Evolutionary conservation across 2,888 invertebrate genomes (phyloP).

Genomic region (Mayetiola destructor): DNA sequence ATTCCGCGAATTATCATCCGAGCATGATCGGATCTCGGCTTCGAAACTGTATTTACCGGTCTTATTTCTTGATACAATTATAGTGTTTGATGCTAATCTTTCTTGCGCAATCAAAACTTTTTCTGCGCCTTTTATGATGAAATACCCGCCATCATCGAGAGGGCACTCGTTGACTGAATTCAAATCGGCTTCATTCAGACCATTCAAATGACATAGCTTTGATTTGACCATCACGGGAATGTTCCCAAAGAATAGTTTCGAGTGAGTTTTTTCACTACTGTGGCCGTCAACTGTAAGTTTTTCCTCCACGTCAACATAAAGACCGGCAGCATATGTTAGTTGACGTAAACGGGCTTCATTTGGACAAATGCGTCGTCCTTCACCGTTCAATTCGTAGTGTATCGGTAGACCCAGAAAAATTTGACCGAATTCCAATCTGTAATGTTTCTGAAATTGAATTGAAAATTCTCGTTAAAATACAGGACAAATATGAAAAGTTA

Average conservation of each 20-base stretch:
- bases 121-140: constrained; percentile 98
- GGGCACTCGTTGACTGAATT: constrained; percentile 99
- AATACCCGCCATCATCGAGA: constrained; percentile 97
- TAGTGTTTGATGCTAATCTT: constrained; percentile 99
- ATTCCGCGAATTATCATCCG: constrained; percentile 86
- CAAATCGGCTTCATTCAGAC: constrained; percentile 94
- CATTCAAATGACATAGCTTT: constrained; percentile 87
- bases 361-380: constrained; percentile 99
- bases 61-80: constrained; percentile 99
- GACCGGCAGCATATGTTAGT: constrained; percentile 92
- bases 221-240: constrained; percentile 99
- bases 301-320: constrained; percentile 98
- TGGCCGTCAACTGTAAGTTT: constrained; percentile 82
- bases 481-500: background rate
- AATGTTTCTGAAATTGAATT: constrained; percentile 49
- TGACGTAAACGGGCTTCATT: constrained; percentile 96
- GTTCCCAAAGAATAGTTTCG: constrained; percentile 67
- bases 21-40: constrained; percentile 90
- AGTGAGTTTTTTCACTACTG: constrained; percentile 72
- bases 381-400: constrained; percentile 99
- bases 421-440: constrained; percentile 93
- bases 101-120: constrained; percentile 98
- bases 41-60: constrained; percentile 98
- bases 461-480: background rate
- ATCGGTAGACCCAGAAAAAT: constrained; percentile 98